These are phyloP conservation scores for Hyles euphorbiae DNA, from an alignment of 1,140 invertebrate genomes.

Conservation along the genomic window DNA sequence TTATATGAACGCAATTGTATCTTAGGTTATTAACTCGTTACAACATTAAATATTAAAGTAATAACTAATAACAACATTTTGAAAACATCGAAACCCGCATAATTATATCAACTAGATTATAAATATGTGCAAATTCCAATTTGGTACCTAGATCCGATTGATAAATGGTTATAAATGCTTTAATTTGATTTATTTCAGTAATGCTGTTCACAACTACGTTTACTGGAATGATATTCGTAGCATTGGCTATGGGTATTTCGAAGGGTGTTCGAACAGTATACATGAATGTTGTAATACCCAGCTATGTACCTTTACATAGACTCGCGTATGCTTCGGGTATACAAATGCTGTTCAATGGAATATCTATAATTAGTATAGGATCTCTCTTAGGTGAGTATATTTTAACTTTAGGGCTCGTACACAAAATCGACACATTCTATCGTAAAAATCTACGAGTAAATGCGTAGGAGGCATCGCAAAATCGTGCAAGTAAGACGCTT, in stretches of 20 bases:
- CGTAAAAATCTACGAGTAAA: too few species aligned
- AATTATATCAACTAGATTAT: too few species aligned
- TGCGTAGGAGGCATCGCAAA: too few species aligned
- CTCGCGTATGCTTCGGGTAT: conserved; percentile 79
- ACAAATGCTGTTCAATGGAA: conserved; percentile 79
- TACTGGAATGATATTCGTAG: conserved; percentile 61
- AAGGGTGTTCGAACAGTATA: conserved; percentile 83
- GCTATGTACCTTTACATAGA: conserved; percentile 79
- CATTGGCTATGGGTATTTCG: conserved; percentile 77
- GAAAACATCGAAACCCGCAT: too few species aligned
- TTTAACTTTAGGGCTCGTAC: neutral
- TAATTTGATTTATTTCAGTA: conserved; percentile 47
- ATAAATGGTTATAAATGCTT: too few species aligned
- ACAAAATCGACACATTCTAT: too few species aligned
- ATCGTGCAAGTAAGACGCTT: too few species aligned
- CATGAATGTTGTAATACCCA: conserved; percentile 81
- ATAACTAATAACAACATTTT: too few species aligned
- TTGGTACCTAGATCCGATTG: too few species aligned
- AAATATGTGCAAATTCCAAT: too few species aligned
- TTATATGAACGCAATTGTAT: neutral
- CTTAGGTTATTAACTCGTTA: too few species aligned
- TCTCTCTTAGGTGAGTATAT: conserved; percentile 77
- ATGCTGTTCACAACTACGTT: conserved; percentile 69
- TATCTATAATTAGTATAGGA: conserved; percentile 77
- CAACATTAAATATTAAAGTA: too few species aligned